phyloP scores from a whole-genome alignment of 2,888 invertebrate genomes.

The Choreutis nemorana region DNA sequence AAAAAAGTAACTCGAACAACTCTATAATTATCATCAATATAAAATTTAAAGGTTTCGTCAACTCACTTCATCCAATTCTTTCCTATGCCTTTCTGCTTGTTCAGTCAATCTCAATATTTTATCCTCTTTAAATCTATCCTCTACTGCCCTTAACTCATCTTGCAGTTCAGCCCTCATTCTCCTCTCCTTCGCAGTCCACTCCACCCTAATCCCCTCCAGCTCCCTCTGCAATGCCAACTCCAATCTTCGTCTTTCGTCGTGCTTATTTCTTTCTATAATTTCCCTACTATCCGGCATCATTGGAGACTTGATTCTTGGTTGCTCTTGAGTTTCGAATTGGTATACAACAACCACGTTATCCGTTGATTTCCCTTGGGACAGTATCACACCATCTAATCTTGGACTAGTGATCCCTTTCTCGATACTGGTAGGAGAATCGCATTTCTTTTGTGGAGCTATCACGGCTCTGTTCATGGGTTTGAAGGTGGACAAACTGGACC shows the following conservation, averaged over 20 bases:
- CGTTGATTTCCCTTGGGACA: constrained; percentile 53
- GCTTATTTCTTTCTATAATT: constrained; percentile 47
- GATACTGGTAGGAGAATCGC: constrained; percentile 39
- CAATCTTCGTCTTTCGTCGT: constrained; percentile 44
- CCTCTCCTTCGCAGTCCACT: constrained; percentile 64
- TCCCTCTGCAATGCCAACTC: constrained; percentile 55
- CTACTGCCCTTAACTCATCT: constrained; percentile 56
- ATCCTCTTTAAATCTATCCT: constrained; percentile 47
- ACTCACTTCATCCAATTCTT: constrained; percentile 53
- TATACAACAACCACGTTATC: constrained; percentile 57
- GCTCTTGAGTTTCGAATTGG: constrained; percentile 49
- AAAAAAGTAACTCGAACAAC: background rate
- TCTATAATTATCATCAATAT: background rate
- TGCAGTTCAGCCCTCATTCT: constrained; percentile 61
- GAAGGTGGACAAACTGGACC: constrained; percentile 39
- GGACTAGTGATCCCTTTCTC: constrained; percentile 41
- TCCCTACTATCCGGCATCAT: constrained; percentile 47
- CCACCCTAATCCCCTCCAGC: constrained; percentile 61
- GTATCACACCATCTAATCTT: constrained; percentile 46
- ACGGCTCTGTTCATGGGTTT: constrained; percentile 35
- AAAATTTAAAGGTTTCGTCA: constrained; percentile 1
- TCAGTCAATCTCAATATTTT: constrained; percentile 47
- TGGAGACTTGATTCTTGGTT: constrained; percentile 43
- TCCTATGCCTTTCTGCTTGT: constrained; percentile 46
- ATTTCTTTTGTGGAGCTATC: constrained; percentile 30